Base-by-base conservation (phyloP, 2,888 invertebrate species). In the Metalampra italica region DNA sequence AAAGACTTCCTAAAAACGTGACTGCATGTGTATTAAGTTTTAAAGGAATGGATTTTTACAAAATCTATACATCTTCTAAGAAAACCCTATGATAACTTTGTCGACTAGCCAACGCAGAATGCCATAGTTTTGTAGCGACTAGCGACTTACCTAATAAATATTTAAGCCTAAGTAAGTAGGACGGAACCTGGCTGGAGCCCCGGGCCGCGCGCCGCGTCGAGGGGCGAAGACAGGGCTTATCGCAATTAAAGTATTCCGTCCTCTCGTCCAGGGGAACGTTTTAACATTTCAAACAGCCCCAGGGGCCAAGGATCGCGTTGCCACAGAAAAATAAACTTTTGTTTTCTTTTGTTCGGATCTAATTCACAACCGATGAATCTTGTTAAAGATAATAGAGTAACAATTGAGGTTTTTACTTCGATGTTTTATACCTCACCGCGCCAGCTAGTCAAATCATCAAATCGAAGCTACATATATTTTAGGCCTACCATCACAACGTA, bases 191-290 rank as follows among this genome's bases (percentile, higher is more conserved):
- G 3, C 5, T 44, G 34, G 15, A 9, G 37, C 29, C 45, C 7
- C 12, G 13, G 15, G 37, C 29, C 46, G 12, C 32, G 14, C 46
- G 15, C 39, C 53, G 50, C 54, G 54, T 44, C 57, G 57, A 56
- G 63, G 66, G 70, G 61, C 53, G 65, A 71, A 71, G 66, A 69
- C 69, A 55, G 60, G 59, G 70, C 73, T 84, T 77, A 82, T 76
- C 80, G 69, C 78, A 78, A 80, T 80, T 81, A 77, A 72, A 74
- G 66, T 68, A 56, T 72, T 76, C 76, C 61, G 76, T 77, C 64
- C 70, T 72, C 59, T 62, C 59, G 63, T 56, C 53, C 60, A 49
- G 62, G 53, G 60, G 62, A 58, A 64, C 60, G 64, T 71, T 80
- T 70, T 69, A 71, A 78, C 74, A 77, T 68, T 69, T 69, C 55